Evolutionary conservation across 2,797 vertebrate genomes (phyloP), one percentile per base, ranked within the genome.

Genomic region (Xiphophorus birchmanni): DNA sequence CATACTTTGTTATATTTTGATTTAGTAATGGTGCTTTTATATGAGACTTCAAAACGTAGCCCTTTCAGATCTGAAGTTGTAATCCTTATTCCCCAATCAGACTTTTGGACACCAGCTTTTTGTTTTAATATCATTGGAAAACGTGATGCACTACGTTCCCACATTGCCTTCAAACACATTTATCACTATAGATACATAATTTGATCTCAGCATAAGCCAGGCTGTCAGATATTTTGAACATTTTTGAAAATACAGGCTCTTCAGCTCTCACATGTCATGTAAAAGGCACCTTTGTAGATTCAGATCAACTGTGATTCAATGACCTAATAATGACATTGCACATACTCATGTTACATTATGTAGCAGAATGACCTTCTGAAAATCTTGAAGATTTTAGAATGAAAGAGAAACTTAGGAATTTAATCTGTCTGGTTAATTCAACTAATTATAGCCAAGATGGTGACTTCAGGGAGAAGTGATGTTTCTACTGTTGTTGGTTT

Each of bases 1-100:
- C 90, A 91, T 90, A 90, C 86, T 87, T 92, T 90, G 40, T 26
- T 94, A 87, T 88, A 56, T 84, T 95, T 93, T 87, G 67, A 75
- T 81, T 90, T 80, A 81, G 79, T 85, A 83, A 83, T 78, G 73
- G 86, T 72, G 86, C 82, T 84, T 88, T 88, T 82, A 78, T 77
- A 45, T 0, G 5, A 79, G 12, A 82, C 76, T 79, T 82, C 52
- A 80, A 67, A 54, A 85, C 60, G 45, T 69, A 84, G 81, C 76
- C 69, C 83, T 84, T 84, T 63, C 75, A 82, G 78, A 82, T 80
- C 80, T 82, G 12, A 35, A 56, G 37, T 42, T 45, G n/a, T 8
- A n/a, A 73, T 47, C n/a, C 15, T 73, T 73, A 73, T 26, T 69
- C 21, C 21, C 65, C 37, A 5, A 11, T 42, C 65, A 69, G 35